Percentiles rank a stretch among this genome's conserved stretches.
These are phyloP conservation scores for Laticauda colubrina DNA, from an alignment of 2,113 vertebrate species.

Conservation along the genomic window DNA sequence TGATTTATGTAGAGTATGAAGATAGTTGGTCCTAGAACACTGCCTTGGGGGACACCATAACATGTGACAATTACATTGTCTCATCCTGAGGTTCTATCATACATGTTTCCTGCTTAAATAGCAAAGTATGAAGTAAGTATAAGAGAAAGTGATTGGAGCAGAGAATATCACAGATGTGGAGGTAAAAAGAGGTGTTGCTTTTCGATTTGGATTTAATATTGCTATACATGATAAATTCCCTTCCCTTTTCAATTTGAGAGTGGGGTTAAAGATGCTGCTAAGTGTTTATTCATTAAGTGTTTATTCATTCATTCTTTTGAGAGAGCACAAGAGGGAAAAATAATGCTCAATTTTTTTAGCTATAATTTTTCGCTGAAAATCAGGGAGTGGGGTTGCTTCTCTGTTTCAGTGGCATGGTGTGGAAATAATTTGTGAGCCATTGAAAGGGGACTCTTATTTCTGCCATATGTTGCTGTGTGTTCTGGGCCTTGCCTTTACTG, in stretches of 20 bases:
- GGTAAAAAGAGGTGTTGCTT: background rate
- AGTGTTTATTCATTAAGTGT: background rate
- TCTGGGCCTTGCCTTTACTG: background rate
- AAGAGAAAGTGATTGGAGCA: background rate
- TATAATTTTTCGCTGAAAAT: background rate
- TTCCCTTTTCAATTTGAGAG: background rate
- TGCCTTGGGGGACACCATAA: background rate
- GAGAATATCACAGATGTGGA: background rate
- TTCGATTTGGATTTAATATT: background rate
- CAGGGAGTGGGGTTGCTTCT: background rate
- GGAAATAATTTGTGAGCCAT: background rate
- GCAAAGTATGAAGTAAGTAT: too few relatives aligned
- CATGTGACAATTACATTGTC: background rate
- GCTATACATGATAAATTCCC: too few relatives aligned
- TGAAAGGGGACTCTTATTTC: too few relatives aligned
- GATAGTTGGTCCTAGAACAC: too few relatives aligned
- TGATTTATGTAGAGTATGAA: too few relatives aligned
- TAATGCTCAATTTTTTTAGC: background rate
- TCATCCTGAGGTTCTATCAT: background rate
- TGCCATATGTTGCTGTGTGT: background rate
- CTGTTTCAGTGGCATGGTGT: background rate
- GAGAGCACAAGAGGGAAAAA: background rate
- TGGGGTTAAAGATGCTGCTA: background rate
- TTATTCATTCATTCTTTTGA: background rate
- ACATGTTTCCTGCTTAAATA: background rate